A percentile compares a stretch with the other conserved stretches of the same genome.
phyloP scores from a whole-genome alignment of 2,888 invertebrate genomes.

The Pristionchus maxplancki region DNA sequence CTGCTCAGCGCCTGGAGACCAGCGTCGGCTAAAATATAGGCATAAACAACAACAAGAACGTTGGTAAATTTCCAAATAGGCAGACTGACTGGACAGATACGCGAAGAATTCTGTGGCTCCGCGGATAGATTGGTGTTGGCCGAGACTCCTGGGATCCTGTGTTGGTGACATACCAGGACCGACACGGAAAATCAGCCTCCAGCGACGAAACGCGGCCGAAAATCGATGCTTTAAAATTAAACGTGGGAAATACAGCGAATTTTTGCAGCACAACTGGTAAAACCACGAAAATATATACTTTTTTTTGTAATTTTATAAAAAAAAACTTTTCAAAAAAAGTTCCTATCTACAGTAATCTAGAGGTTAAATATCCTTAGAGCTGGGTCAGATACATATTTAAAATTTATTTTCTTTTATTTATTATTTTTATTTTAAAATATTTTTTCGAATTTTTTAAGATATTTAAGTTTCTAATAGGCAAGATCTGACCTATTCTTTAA shows the following conservation, averaged over 20 bases:
- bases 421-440: not conserved
- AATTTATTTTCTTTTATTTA: not conserved
- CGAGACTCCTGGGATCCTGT: slow-evolving; percentile 3
- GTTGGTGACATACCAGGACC: slow-evolving; percentile 24
- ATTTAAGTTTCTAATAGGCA: too few relatives aligned
- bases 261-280: not conserved
- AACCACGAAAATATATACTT: too few relatives aligned
- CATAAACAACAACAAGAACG: too few relatives aligned
- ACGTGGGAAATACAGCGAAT: not conserved
- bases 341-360: not conserved
- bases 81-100: slow-evolving; percentile 18
- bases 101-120: slow-evolving; percentile 32
- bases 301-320: too few relatives aligned
- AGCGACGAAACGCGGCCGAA: not conserved
- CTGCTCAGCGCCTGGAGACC: slow-evolving; percentile 9
- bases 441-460: too few relatives aligned
- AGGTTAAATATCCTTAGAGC: not conserved
- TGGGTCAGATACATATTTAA: not conserved
- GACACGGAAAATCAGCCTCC: not conserved
- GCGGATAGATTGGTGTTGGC: slow-evolving; percentile 35
- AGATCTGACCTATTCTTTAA: too few relatives aligned
- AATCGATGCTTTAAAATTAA: not conserved
- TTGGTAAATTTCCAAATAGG: not conserved
- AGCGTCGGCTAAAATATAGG: slow-evolving; percentile 28
- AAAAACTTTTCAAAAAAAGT: not conserved